Evolutionary conservation across 2,797 vertebrate genomes (phyloP).

Genomic region (Australoheros facetus): DNA sequence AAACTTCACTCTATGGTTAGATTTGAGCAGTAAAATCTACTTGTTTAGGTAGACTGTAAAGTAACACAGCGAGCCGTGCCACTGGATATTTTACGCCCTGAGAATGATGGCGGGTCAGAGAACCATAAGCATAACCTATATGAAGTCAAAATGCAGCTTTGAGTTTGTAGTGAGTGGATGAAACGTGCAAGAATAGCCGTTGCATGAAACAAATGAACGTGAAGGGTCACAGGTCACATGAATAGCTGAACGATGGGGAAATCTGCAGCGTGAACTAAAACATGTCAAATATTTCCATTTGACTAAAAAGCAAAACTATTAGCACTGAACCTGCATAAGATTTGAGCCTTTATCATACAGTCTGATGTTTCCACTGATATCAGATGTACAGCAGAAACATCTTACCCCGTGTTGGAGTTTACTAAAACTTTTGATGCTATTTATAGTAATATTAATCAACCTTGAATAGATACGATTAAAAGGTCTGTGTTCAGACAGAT

Average conservation of each 20-base stretch:
- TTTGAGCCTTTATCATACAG: not conserved
- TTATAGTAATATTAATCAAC: not conserved
- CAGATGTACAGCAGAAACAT: not conserved
- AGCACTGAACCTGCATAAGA: not conserved
- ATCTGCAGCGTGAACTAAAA: not conserved
- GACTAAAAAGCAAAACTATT: not conserved
- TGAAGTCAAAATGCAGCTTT: not conserved
- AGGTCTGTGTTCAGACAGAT: constrained; percentile 16
- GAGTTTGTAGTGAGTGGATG: not conserved
- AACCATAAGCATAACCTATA: not conserved
- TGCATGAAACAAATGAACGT: fast-evolving
- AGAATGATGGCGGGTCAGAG: fast-evolving
- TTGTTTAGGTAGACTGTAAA: not conserved
- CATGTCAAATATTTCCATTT: not conserved
- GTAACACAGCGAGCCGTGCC: not conserved
- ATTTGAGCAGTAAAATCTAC: not conserved
- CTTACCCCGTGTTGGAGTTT: not conserved
- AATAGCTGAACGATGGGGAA: not conserved
- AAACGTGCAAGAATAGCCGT: not conserved
- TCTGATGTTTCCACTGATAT: not conserved
- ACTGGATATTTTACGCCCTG: not conserved
- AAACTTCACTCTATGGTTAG: not conserved
- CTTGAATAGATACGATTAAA: not conserved
- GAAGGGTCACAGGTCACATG: not conserved
- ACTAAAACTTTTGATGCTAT: fast-evolving